A percentile compares a stretch with the other conserved stretches of the same genome.
These are phyloP conservation scores for Fulmarus glacialis DNA, from an alignment of 2,113 vertebrate species.

Conservation along the genomic window DNA sequence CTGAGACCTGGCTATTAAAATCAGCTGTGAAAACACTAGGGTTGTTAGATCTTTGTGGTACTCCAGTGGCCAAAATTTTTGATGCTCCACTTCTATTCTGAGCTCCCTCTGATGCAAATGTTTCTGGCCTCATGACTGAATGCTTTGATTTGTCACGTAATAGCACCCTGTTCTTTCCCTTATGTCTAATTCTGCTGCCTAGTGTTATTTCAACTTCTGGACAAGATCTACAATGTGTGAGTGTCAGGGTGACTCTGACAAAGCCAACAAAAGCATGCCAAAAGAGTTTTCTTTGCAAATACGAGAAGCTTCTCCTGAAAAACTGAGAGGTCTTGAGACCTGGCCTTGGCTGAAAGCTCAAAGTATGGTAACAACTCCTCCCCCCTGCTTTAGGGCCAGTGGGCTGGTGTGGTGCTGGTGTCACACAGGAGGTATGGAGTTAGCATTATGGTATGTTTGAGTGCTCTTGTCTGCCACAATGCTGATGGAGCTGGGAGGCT, in stretches of 20 bases:
- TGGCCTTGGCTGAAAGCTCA: background rate
- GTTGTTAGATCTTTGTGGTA: background rate
- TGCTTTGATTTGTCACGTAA: background rate
- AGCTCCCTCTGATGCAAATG: background rate
- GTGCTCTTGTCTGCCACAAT: background rate
- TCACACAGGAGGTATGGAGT: background rate
- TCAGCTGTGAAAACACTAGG: background rate
- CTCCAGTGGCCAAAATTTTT: background rate
- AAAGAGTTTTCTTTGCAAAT: background rate
- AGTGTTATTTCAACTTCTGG: background rate
- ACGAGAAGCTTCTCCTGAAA: background rate
- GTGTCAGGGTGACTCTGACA: background rate
- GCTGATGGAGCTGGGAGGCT: background rate
- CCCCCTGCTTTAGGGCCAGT: background rate
- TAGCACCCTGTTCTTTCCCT: background rate
- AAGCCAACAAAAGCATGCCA: background rate
- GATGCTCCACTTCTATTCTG: background rate
- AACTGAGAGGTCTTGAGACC: background rate
- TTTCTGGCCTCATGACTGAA: background rate
- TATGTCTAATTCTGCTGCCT: background rate
- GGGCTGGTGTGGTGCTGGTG: background rate
- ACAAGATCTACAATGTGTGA: background rate
- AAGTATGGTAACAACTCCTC: background rate
- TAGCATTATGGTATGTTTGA: background rate
- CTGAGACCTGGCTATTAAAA: background rate